Base-by-base conservation (phyloP, 2,888 invertebrate species). In the Clostera curtula region DNA sequence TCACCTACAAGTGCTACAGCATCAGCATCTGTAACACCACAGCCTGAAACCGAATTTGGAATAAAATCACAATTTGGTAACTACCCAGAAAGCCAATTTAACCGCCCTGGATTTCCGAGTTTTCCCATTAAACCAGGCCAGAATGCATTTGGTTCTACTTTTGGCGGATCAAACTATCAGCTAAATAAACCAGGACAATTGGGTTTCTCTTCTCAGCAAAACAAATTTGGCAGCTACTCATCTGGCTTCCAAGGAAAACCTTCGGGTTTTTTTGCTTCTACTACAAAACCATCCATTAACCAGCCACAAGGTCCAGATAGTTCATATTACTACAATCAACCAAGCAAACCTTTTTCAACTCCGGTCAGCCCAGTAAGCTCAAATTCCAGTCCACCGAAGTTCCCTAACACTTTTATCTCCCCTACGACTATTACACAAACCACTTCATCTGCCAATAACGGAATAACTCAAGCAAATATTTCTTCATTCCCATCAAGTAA, bases 301-400 rank as follows among this genome's bases (percentile, higher is more conserved):
- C 60, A 61, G 31, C 25, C 47, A 8, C 68, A 61, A 26, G 53
- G 43, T 2, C 28, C 36, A 21, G 64, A 70, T 31, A 37, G 63
- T 29, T 66, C 72, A 7, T 76, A 76, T 29, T 54, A 63, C 36
- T 76, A 77, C 37, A 66, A 63, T 17, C 60, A 57, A 31, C 76
- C 80, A 9, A 46, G 60, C 2, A 60, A 55, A 17, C 50, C 66
- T 19, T 75, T 76, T 26, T 45, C 42, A 14, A 41, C 38, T 12
- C 58, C 60, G 10, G 27, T 21, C 14, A 23, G 24, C 12, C 25
- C 4, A 36, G 22, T 51, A 55, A 25, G 42, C 5, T n/a, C n/a
- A n/a, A n/a, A n/a, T n/a, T n/a, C n/a, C n/a, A n/a, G n/a, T n/a
- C n/a, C n/a, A n/a, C 26, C 34, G 5, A 34, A 32, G 24, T 28